phyloP scores from a whole-genome alignment of 2,113 vertebrate genomes.

The Cyphomyrus plagiostoma region DNA sequence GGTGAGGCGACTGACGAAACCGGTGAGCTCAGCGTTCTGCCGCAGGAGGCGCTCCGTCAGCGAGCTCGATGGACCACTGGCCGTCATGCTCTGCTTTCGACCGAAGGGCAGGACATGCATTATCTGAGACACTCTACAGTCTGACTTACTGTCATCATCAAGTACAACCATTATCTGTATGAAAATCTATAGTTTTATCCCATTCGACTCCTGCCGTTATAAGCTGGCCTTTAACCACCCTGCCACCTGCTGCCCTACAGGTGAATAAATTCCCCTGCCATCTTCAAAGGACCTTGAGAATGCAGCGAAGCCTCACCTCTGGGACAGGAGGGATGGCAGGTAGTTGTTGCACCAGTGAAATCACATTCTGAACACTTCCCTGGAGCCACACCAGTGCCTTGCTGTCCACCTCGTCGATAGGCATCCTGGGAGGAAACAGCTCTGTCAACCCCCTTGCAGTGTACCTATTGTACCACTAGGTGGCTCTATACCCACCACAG shows the following conservation, averaged over 20 bases:
- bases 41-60: constrained; percentile 81
- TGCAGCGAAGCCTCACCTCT: constrained; percentile 40
- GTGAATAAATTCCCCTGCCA: not conserved
- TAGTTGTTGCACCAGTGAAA: constrained; percentile 58
- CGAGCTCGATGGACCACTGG: constrained; percentile 57
- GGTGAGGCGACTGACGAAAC: constrained; percentile 82
- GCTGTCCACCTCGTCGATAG: constrained; percentile 61
- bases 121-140: not conserved
- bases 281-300: not conserved
- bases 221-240: not conserved
- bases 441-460: not conserved
- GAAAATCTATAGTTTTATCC: not conserved
- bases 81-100: constrained; percentile 49
- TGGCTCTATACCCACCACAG: not conserved
- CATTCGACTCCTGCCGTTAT: not conserved
- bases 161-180: not conserved
- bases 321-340: constrained; percentile 38
- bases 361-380: constrained; percentile 58
- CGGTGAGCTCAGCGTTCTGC: constrained; percentile 87
- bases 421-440: constrained; percentile 44
- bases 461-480: not conserved
- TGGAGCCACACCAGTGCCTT: constrained; percentile 59
- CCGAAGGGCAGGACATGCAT: not conserved
- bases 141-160: not conserved
- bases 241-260: not conserved